Base-by-base conservation (phyloP, 1,140 invertebrate species). In the Harpegnathos saltator region DNA sequence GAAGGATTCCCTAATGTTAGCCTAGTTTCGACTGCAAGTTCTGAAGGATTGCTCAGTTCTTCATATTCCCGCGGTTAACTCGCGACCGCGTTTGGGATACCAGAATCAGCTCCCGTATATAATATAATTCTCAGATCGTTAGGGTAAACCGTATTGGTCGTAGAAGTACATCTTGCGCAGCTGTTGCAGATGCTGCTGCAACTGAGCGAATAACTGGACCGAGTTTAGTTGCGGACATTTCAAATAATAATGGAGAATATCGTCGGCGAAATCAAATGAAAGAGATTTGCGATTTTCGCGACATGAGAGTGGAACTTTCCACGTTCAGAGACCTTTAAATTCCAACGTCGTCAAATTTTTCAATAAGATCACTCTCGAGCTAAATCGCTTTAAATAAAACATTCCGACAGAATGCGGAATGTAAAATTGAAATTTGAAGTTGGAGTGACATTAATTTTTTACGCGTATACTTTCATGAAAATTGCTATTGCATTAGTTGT, bases 31-130 rank as follows among this genome's bases (percentile, higher is more conserved):
- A 58, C 14, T 38, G 5, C 3, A 44, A 52, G 50, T 14, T 48
- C 58, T 63, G 24, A 75, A 63, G 26, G 58, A 22, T 52, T 9
- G 11, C 11, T 65, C 14, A 65, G 26, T 3, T 15, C 15, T 17
- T 54, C 14, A 65, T 65, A 22, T 52, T 75, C 61, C 14, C 14
- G 14, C n/a, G 26, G n/a, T n/a, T n/a, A 63, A 26, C 12, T 29
- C 61, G 33, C 38, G 29, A n/a, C 7, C 44, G 19, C n/a, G 26
- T 0, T 54, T 26, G n/a, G n/a, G 38, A 33, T 29, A n/a, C 12
- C 19, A 56, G 1, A 66, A 52, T 15, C 63, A 59, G 38, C 73
- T 63, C 48, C 33, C n/a, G 52, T 15, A 77, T 33, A 54, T 65
- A 65, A 77, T 11, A 19, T 5, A 54, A 65, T 65, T 15, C 54